phyloP scores from a whole-genome alignment of 1,140 invertebrate genomes.

The Cyrtorhinus lividipennis region DNA sequence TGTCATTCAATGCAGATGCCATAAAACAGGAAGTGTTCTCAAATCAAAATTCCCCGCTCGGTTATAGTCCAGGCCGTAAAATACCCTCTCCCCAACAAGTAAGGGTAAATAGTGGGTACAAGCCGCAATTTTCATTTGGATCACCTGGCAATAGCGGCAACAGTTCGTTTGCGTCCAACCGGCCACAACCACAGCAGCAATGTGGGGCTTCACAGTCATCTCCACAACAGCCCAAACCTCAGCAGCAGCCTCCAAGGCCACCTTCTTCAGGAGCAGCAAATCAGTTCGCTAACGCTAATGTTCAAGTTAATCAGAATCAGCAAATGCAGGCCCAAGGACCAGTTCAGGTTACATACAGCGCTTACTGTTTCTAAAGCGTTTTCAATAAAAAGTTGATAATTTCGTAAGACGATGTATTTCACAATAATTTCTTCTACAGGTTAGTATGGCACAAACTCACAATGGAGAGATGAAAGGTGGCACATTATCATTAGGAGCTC shows the following conservation, averaged over 20 bases:
- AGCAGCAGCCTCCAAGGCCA: background rate
- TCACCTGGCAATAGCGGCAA: background rate
- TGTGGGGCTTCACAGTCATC: background rate
- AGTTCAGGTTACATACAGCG: constrained; percentile 31
- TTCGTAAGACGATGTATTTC: too few relatives aligned
- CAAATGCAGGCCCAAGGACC: constrained; percentile 29
- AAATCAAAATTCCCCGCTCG: constrained; percentile 20
- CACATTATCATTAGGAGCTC: constrained; percentile 53
- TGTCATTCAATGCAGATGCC: constrained; percentile 29
- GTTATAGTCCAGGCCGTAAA: constrained; percentile 30
- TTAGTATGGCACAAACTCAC: constrained; percentile 62
- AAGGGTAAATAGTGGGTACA: constrained; percentile 32
- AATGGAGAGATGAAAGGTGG: constrained; percentile 45
- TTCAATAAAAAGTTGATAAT: too few relatives aligned
- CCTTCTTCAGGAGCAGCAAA: background rate
- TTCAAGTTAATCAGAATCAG: constrained; percentile 17
- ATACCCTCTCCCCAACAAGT: background rate
- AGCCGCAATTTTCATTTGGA: constrained; percentile 27
- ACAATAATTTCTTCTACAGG: constrained; percentile 36
- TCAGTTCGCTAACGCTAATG: background rate
- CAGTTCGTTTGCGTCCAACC: background rate
- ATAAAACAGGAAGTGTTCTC: constrained; percentile 33
- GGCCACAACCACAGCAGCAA: background rate
- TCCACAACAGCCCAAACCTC: background rate
- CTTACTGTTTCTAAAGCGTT: background rate